A percentile compares a stretch with the other conserved stretches of the same genome.
Evolutionary conservation across 2,797 vertebrate genomes (phyloP).

Genomic region (Crocidura indochinensis): DNA sequence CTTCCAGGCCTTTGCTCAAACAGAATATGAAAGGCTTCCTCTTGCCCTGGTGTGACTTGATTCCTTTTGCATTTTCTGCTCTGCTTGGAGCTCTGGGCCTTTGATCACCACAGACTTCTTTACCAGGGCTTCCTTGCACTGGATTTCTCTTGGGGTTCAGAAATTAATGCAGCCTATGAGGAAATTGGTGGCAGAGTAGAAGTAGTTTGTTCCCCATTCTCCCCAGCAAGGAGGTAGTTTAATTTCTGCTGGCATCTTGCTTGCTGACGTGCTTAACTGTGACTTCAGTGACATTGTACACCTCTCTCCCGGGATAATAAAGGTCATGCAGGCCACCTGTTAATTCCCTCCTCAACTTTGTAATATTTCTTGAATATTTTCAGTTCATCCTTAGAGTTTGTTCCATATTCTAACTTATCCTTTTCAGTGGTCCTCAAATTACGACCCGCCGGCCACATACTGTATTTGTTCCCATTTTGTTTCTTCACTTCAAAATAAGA

Average conservation of each 20-base stretch:
- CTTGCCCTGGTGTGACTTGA: not conserved
- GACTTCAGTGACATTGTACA: not conserved
- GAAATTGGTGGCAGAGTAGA: not conserved
- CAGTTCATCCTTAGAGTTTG: not conserved
- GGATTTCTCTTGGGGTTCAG: not conserved
- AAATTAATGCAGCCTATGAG: not conserved
- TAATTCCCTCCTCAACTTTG: not conserved
- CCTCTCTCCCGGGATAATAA: not conserved
- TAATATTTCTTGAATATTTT: not conserved
- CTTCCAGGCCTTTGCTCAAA: not conserved
- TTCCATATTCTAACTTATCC: too few relatives aligned
- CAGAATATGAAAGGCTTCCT: not conserved
- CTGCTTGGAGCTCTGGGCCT: not conserved
- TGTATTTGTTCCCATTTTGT: too few relatives aligned
- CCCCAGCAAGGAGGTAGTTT: not conserved
- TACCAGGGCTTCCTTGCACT: not conserved
- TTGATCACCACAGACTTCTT: not conserved
- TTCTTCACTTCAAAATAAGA: too few relatives aligned
- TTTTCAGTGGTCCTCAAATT: too few relatives aligned
- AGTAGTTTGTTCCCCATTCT: not conserved
- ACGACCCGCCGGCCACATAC: too few relatives aligned
- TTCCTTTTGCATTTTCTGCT: not conserved
- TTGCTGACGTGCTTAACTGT: not conserved
- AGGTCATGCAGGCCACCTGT: not conserved
- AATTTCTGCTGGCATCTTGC: not conserved